Evolutionary conservation across 2,888 invertebrate genomes (phyloP), one percentile per base, ranked within the genome.

Genomic region (Parnassius orleans): DNA sequence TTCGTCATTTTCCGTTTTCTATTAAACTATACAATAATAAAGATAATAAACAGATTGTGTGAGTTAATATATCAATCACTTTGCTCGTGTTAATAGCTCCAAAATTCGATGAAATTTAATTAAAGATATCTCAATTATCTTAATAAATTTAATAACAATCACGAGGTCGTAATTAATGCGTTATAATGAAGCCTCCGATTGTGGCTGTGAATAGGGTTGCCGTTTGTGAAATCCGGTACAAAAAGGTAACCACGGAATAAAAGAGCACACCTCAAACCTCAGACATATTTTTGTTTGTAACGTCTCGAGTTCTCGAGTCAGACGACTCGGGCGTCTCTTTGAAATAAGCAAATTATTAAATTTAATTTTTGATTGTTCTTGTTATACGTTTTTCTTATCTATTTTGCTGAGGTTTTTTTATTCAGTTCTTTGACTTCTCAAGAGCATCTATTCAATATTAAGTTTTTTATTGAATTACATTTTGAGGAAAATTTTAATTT

Each of bases 311-410:
- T 42, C 9, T 24, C n/a, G 62, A 53, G 42, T 42, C 53, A 41
- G 46, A 43, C 43, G 15, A 48, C 43, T 50, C 24, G 41, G 10
- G 51, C 53, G 7, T 43, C 53, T 47, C 57, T 61, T 41, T 52
- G 24, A 56, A 57, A 57, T 61, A 53, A n/a, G n/a, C 47, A 41
- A 56, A 56, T 46, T 41, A 42, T 63, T 55, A 52, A 48, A 42
- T 53, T 50, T 43, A 64, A 53, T 54, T 64, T 53, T 58, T 53
- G 53, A 64, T 61, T 48, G 61, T 52, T 56, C 55, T 57, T 61
- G 59, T 50, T 46, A 59, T 44, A 50, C 50, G 42, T 50, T 60
- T 55, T 55, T 50, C 14, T 60, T 55, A 50, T 53, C n/a, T 50
- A 12, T 12, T 43, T 10, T 11, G 2, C 10, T 3, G 43, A 43